Conservation (phyloP, 2,797 vertebrate species). For the Protonibea diacanthus region DNA sequence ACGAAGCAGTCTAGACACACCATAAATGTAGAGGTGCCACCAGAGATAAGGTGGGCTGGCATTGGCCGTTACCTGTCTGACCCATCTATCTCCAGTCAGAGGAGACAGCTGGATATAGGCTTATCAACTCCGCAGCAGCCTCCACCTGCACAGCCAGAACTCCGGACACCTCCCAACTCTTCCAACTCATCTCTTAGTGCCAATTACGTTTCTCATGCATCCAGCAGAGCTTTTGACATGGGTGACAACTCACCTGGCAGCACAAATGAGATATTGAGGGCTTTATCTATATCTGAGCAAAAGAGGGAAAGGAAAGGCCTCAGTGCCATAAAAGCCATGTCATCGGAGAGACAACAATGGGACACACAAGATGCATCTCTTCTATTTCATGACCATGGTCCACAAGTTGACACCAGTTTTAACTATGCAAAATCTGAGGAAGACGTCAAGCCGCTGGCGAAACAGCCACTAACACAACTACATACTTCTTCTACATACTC, state of each 20-base stretch:
- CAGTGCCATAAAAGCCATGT: conserved; percentile 73
- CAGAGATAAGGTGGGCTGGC: conserved; percentile 55
- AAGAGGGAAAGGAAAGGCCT: conserved; percentile 64
- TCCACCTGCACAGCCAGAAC: conserved; percentile 18
- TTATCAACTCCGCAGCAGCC: conserved; percentile 10
- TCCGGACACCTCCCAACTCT: neutral
- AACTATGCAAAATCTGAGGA: conserved; percentile 5
- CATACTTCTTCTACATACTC: conserved; percentile 12
- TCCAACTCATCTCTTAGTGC: conserved; percentile 23
- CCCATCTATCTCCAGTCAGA: conserved; percentile 21
- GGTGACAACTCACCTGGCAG: conserved; percentile 58
- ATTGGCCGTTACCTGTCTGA: conserved; percentile 43
- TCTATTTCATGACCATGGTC: neutral
- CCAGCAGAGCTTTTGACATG: conserved; percentile 35
- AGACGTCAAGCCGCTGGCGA: conserved; percentile 7
- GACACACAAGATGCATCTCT: conserved; percentile 24
- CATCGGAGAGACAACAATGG: conserved; percentile 68
- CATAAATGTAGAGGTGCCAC: conserved; percentile 33
- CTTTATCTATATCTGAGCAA: conserved; percentile 2
- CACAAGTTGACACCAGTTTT: conserved; percentile 20
- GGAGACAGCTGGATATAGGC: neutral
- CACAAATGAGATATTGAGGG: conserved; percentile 38
- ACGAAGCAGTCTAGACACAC: conserved; percentile 9
- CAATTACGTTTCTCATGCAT: conserved; percentile 8
- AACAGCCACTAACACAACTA: conserved; percentile 33